Evolutionary conservation across 2,797 vertebrate genomes (phyloP).

Genomic region (Paratrypauchen microcephalus): DNA sequence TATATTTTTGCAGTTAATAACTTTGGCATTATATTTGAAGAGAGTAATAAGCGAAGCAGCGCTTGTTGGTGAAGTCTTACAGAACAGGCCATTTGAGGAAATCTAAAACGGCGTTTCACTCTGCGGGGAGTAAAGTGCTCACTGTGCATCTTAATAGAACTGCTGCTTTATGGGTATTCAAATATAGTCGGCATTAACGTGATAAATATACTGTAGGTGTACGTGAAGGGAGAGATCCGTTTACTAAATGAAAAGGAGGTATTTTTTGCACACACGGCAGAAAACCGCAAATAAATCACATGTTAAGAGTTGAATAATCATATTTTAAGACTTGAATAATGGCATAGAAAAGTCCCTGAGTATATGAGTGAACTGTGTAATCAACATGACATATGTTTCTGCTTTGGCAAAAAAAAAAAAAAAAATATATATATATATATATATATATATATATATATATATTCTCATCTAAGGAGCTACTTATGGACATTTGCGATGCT

Average conservation of each 20-base stretch:
- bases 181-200: neutral
- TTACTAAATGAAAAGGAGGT: neutral
- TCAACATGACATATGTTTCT: neutral
- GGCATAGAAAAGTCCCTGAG: neutral
- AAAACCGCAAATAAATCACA: neutral
- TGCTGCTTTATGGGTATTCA: constrained; percentile 2
- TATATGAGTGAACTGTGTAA: neutral
- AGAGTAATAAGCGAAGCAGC: neutral
- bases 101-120: neutral
- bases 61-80: neutral
- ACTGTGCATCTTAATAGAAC: constrained; percentile 5
- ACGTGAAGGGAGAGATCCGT: neutral
- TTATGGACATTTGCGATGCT: no score
- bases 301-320: neutral
- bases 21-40: neutral
- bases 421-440: no score
- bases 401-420: neutral
- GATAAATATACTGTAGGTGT: constrained; percentile 10
- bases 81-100: neutral
- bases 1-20: neutral
- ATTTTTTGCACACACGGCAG: neutral
- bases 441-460: no score
- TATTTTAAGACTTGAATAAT: neutral
- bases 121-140: neutral
- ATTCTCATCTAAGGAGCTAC: neutral